Base-by-base conservation (phyloP, 1,140 invertebrate genomes). In the Cherax destructor region DNA sequence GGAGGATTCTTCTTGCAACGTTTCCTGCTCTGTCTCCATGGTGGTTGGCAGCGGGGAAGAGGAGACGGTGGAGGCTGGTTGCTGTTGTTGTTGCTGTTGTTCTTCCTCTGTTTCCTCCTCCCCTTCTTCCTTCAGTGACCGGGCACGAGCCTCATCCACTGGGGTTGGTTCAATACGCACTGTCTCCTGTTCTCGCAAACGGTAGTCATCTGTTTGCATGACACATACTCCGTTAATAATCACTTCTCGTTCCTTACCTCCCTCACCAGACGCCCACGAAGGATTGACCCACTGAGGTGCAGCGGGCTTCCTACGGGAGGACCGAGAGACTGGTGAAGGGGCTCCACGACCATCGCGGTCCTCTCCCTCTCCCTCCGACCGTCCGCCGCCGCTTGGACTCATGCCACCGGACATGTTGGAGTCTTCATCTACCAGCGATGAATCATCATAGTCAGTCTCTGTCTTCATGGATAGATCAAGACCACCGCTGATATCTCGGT, bases 211-310 rank as follows among this genome's bases (percentile, higher is more conserved):
- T 61, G 93, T 94, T 88, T 97, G 97, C 97, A 98, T 98, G 1
- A 98, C 97, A 94, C 98, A 98, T 24, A 98, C 97, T 6, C 98
- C 97, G 93, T 98, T 98, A 92, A 98, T 98, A 91, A 98, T 98
- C 1, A 98, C 97, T 94, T 98, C 97, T 10, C 91, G 87, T 65
- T 92, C 88, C 84, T 91, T 92, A 47, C 69, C 74, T 10, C 90
- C 80, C n/a, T 87, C 91, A 83, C 93, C 94, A 72, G 93, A 91
- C 94, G 98, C 97, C 96, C 97, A 97, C 83, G 98, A 98, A 4
- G 98, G 98, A 94, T 99, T 99, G 0, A 99, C 98, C 98, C 98
- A 99, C 95, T 99, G 98, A 0, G 99, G 99, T 52, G 98, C 98
- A 0, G 98, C 98, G 0, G 98, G 97, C 95, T 99, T 99, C 88